Evolutionary conservation across 2,797 vertebrate species (phyloP), one percentile per base, ranked within the genome.

Genomic region (Halcyon leucocephala): DNA sequence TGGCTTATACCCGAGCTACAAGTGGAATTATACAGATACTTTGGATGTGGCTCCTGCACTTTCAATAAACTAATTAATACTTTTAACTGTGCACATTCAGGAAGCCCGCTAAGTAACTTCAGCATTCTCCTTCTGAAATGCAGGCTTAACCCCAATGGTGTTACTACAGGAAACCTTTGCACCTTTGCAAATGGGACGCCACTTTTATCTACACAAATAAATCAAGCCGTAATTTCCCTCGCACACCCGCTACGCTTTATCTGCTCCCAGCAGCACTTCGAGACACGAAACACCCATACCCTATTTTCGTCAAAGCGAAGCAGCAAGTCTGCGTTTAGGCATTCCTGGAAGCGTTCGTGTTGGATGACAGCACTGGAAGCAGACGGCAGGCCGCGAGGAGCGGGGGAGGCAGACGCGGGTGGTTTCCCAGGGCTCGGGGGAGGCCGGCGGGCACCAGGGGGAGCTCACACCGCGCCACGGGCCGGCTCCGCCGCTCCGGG

Each of bases 261-360:
- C 37, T 33, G 72, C 20, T 67, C 31, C 29, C 6, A 4, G 10
- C 2, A 42, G 37, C 18, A 0, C 82, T 76, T 31, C 4, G 2
- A 12, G 4, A 12, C 28, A 2, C 1, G 10, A n/a, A 31, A 11
- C 31, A 31, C n/a, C 12, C 12, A 3, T 0, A 2, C 4, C 2
- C 48, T 28, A 3, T 24, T 42, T 58, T 55, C 1, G 0, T 10
- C 25, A 25, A 25, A 58, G 46, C 41, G 21, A 15, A 84, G 55
- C n/a, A 14, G 35, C 17, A 14, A 8, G 19, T 9, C 31, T 3
- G 6, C 28, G 61, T 20, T 33, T 26, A 9, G 51, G 14, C 19
- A 2, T 55, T 61, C 16, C 3, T 15, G n/a, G 2, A 8, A 39
- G 55, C 24, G 3, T 5, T 58, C 4, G 0, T 0, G 8, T 2